Evolutionary conservation across 2,113 vertebrate species (phyloP).

Genomic region (Artemisiospiza belli): DNA sequence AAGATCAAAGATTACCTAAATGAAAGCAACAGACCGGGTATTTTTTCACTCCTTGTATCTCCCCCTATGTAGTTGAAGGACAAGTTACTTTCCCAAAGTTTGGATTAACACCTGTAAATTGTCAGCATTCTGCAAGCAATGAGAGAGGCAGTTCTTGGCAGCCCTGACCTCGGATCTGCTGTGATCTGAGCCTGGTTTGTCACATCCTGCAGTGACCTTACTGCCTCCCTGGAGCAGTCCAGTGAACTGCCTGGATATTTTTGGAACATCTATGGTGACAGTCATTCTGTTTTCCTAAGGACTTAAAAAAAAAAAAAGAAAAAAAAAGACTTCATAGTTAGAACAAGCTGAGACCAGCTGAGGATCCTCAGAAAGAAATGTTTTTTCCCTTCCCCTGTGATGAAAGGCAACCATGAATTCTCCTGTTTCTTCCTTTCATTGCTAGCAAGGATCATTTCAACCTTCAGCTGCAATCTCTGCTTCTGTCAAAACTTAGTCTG

Average conservation of each 20-base stretch:
- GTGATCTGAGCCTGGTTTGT: neutral
- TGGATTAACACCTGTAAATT: conserved; percentile 3
- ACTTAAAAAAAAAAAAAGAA: neutral
- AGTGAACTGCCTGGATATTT: conserved; percentile 24
- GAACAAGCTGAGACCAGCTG: neutral
- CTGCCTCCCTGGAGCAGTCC: neutral
- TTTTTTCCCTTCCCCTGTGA: neutral
- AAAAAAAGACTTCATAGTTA: neutral
- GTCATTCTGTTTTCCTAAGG: neutral
- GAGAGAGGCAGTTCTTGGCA: neutral
- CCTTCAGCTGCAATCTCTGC: neutral
- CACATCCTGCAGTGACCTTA: neutral
- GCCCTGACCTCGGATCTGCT: neutral
- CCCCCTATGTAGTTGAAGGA: neutral
- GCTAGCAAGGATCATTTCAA: neutral
- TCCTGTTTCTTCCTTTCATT: neutral
- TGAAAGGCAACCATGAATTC: neutral
- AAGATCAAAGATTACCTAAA: conserved; percentile 1
- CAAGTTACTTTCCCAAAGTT: neutral
- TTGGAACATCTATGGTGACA: conserved; percentile 18
- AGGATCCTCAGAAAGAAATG: neutral
- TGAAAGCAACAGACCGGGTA: neutral
- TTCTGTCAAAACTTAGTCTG: neutral
- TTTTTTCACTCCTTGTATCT: neutral
- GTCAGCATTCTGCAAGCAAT: neutral